Evolutionary conservation across 2,113 vertebrate genomes (phyloP).

Genomic region (Balaenoptera acutorostrata): DNA sequence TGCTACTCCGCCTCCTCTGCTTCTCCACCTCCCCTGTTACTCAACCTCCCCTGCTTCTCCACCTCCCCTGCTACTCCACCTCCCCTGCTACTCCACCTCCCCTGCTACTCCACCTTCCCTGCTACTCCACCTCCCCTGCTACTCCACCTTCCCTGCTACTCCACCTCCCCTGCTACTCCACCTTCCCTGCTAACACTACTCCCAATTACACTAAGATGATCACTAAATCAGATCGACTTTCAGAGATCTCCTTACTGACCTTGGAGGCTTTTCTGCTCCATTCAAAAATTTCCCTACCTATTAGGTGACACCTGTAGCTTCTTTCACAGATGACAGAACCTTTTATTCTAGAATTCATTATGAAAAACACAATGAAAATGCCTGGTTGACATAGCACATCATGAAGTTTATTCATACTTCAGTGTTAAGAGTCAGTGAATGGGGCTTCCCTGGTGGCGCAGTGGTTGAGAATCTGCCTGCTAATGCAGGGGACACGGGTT

Average conservation of each 20-base stretch:
- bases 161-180: not conserved
- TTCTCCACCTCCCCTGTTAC: too few relatives aligned
- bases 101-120: not conserved
- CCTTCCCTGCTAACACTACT: not conserved
- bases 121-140: not conserved
- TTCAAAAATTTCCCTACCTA: not conserved
- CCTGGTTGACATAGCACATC: not conserved
- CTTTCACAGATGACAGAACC: not conserved
- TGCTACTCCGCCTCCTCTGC: not conserved
- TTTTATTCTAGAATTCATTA: not conserved
- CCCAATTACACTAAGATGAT: not conserved
- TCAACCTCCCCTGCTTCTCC: too few relatives aligned
- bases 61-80: too few relatives aligned
- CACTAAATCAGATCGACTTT: not conserved
- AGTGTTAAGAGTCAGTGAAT: not conserved
- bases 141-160: not conserved
- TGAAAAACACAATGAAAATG: conserved; percentile 2
- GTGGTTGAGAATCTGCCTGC: too few relatives aligned
- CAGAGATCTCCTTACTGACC: not conserved
- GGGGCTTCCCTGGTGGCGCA: not conserved
- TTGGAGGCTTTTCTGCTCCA: not conserved
- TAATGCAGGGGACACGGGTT: too few relatives aligned
- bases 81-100: not conserved
- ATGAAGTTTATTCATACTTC: not conserved
- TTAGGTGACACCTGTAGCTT: not conserved